Conservation (phyloP, 2,113 vertebrate genomes). For the Nettapus auritus region DNA sequence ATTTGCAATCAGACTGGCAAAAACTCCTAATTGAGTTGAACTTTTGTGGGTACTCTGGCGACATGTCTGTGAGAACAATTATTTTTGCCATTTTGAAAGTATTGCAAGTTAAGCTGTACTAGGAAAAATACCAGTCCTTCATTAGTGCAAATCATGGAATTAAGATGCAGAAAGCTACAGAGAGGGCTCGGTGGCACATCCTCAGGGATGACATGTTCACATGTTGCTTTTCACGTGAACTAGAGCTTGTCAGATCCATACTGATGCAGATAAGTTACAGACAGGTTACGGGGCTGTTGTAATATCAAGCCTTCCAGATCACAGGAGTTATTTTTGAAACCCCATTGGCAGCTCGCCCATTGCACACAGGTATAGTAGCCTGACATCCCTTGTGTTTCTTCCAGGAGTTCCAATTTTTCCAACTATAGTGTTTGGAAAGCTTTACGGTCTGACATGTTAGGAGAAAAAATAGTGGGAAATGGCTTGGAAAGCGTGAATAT, state of each 20-base stretch:
- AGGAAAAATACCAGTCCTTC: slow-evolving; percentile 66
- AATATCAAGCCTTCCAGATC: slow-evolving; percentile 10
- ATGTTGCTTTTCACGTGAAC: neutral
- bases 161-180: slow-evolving; percentile 47
- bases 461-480: slow-evolving; percentile 44
- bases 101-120: slow-evolving; percentile 63
- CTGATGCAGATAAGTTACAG: slow-evolving; percentile 33
- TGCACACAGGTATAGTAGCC: slow-evolving; percentile 44
- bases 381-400: slow-evolving; percentile 51
- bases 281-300: slow-evolving; percentile 6
- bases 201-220: neutral
- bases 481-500: slow-evolving; percentile 33
- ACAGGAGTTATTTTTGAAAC: neutral
- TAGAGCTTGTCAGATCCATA: slow-evolving; percentile 41
- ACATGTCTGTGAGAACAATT: slow-evolving; percentile 65
- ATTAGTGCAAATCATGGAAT: slow-evolving; percentile 73
- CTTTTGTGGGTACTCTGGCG: slow-evolving; percentile 33
- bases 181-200: neutral
- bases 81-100: slow-evolving; percentile 75
- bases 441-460: slow-evolving; percentile 67
- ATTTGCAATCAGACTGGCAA: slow-evolving; percentile 44
- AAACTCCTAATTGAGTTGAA: slow-evolving; percentile 48
- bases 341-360: slow-evolving; percentile 17
- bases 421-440: slow-evolving; percentile 10
- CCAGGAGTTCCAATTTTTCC: slow-evolving; percentile 33